Evolutionary conservation across 2,113 vertebrate genomes (phyloP).

Genomic region (Trogon melanurus): DNA sequence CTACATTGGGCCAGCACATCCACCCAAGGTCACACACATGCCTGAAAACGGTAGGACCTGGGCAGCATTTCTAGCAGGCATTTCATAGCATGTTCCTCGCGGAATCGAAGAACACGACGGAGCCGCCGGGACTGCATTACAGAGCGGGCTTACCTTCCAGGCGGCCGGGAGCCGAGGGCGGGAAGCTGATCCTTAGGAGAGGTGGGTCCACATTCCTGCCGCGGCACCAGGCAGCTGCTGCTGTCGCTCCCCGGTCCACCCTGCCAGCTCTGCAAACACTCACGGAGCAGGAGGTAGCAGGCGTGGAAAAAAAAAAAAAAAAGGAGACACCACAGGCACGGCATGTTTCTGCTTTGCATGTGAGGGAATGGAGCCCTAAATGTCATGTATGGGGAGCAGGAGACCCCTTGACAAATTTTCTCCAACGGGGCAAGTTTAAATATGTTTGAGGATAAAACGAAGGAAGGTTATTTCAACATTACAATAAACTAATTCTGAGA

Average conservation of each 20-base stretch:
- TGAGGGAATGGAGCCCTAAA: background rate
- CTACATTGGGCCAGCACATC: background rate
- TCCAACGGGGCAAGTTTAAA: background rate
- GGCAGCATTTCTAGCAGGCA: background rate
- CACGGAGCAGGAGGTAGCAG: background rate
- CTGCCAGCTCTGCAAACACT: slow-evolving; percentile 49
- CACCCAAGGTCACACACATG: background rate
- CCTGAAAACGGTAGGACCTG: background rate
- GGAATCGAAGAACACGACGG: background rate
- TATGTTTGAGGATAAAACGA: background rate
- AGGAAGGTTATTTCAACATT: background rate
- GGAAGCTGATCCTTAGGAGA: slow-evolving; percentile 48
- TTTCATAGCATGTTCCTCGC: background rate
- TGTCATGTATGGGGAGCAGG: accelerated
- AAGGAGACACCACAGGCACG: background rate
- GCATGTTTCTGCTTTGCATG: background rate
- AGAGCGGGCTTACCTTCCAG: slow-evolving; percentile 76
- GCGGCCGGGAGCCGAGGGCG: slow-evolving; percentile 71
- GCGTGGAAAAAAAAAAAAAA: background rate
- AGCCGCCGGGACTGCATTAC: background rate
- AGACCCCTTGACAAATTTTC: background rate
- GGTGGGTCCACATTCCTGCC: slow-evolving; percentile 72
- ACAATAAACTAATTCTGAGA: background rate
- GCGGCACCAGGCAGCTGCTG: slow-evolving; percentile 75
- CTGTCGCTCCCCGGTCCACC: slow-evolving; percentile 76